phyloP scores from a whole-genome alignment of 2,797 vertebrate genomes.

The Melopsittacus undulatus region DNA sequence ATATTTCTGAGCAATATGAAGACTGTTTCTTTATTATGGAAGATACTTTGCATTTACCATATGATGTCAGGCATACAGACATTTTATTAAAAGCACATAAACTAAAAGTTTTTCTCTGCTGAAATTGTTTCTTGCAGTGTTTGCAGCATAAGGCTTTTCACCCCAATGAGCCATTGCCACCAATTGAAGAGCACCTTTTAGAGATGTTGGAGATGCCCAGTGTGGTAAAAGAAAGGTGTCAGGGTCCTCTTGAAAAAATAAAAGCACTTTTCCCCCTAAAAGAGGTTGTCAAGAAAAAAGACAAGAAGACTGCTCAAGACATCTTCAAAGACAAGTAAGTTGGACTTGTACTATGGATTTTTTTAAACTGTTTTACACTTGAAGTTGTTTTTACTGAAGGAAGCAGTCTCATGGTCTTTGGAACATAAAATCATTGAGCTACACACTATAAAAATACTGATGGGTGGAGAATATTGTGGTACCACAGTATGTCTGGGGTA shows the following conservation, averaged over 20 bases:
- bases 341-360: not conserved
- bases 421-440: not conserved
- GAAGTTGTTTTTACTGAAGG: not conserved
- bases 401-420: not conserved
- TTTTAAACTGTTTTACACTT: not conserved
- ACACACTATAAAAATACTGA: not conserved
- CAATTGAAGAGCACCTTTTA: slow-evolving; percentile 84
- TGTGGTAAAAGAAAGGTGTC: slow-evolving; percentile 80
- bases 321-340: slow-evolving; percentile 91
- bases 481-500: not conserved
- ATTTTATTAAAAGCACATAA: not conserved
- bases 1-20: not conserved
- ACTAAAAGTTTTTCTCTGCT: not conserved
- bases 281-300: slow-evolving; percentile 88
- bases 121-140: slow-evolving; percentile 80
- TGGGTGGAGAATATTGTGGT: not conserved
- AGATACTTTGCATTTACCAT: not conserved
- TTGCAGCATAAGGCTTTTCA: slow-evolving; percentile 89
- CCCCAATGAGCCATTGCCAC: slow-evolving; percentile 83
- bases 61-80: not conserved
- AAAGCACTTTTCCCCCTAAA: slow-evolving; percentile 88
- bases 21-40: not conserved
- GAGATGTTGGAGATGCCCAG: slow-evolving; percentile 82
- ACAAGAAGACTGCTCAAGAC: slow-evolving; percentile 87
- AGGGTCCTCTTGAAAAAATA: slow-evolving; percentile 81